Conservation (phyloP, 2,797 vertebrate species). For the Sphaeramia orbicularis region DNA sequence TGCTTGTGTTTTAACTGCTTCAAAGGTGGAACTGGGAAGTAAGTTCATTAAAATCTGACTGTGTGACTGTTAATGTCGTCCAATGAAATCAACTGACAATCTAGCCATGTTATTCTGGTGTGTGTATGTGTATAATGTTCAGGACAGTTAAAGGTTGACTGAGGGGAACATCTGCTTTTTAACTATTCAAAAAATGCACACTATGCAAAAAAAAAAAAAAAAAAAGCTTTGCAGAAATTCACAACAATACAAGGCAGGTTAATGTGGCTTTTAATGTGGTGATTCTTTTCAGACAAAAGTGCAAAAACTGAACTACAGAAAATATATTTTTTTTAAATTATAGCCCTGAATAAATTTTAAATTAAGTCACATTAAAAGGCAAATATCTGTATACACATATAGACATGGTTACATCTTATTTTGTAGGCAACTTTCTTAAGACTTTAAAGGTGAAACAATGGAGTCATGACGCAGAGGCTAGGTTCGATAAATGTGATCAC, state of each 20-base stretch:
- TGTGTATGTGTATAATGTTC: conserved; percentile 42
- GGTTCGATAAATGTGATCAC: conserved; percentile 15
- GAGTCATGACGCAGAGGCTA: conserved; percentile 12
- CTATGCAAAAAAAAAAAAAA: too few species aligned
- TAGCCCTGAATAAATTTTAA: conserved; percentile 2
- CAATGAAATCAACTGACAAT: conserved; percentile 15
- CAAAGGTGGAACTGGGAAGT: too few species aligned
- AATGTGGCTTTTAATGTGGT: conserved; percentile 30
- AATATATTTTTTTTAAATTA: neutral
- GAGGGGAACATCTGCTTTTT: conserved; percentile 25
- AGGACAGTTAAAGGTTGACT: conserved; percentile 20
- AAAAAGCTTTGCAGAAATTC: neutral
- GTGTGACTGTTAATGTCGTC: conserved; percentile 20
- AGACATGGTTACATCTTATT: conserved; percentile 11
- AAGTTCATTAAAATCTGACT: neutral
- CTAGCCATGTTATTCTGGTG: conserved; percentile 2
- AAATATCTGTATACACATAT: conserved; percentile 3
- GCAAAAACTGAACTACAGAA: conserved; percentile 17
- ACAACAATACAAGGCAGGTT: conserved; percentile 33
- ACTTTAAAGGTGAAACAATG: conserved; percentile 13
- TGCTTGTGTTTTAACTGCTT: too few species aligned
- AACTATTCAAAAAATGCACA: conserved; percentile 41
- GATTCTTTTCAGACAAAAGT: conserved; percentile 26
- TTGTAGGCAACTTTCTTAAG: conserved; percentile 29
- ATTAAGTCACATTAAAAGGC: conserved; percentile 18